Base-by-base conservation (phyloP, 1,140 invertebrate genomes). In the Drosophila ananassae region DNA sequence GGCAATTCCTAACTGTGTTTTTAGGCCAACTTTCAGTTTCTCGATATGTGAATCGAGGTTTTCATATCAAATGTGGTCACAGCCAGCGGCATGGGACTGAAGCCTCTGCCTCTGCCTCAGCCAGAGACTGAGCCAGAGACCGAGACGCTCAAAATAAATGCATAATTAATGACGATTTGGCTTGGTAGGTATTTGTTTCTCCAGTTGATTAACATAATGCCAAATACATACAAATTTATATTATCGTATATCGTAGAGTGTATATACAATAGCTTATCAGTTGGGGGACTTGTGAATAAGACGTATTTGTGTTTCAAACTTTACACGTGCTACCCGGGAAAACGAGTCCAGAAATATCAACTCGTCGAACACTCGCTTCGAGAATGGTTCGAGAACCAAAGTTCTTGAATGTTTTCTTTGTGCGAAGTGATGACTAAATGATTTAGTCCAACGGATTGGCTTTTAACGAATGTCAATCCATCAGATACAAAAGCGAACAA, bases 21-120 rank as follows among this genome's bases (percentile, higher is more conserved):
- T 89, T 78, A 75, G 82, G 83, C 83, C 83, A 85, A 85, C 82
- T 85, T 85, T 85, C 82, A 72, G 58, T 85, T 85, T 85, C 66
- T 69, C 81, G 47, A 85, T 83, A 78, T 60, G 58, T 55, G 64
- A 89, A 78, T 75, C 74, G 83, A 87, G 78, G 83, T 72, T 89
- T 85, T 75, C 62, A 81, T 56, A 68, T 57, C 58, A 58, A 85
- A 71, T 89, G 77, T 85, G 64, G 58, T 78, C 64, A 78, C 77
- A 85, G 73, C 69, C 47, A 39, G 62, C 52, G 50, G 77, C 73
- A 44, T 44, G 41, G 3, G 34, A 37, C 34, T 37, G 25, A 28
- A 6, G 7, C 25, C 25, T 17, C 17, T 17, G 17, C 17, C 17
- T 17, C 17, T 17, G 17, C 17, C 17, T 17, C 17, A 17, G 17